Evolutionary conservation across 30 jellyfish, hydroid and myxozoan species (phyloP).

Genomic region (Chrysaora quinquecirrha): DNA sequence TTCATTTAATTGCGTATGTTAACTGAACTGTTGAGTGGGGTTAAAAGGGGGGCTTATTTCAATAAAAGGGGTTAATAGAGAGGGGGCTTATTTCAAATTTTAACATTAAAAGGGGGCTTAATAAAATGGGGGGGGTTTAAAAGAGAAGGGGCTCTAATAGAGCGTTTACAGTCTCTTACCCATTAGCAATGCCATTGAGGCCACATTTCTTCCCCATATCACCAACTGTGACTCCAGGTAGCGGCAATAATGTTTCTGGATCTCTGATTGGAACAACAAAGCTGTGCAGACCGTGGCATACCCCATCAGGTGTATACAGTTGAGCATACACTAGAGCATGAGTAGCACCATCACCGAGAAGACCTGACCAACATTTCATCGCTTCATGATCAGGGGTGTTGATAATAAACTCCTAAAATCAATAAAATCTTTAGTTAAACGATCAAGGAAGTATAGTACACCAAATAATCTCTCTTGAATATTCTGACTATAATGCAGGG

Average conservation of each 20-base stretch:
- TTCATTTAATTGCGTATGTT: too few species aligned
- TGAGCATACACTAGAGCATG: slow-evolving; percentile 94
- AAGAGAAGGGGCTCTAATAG: background rate
- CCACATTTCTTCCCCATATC: slow-evolving; percentile 96
- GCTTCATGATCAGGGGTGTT: slow-evolving; percentile 88
- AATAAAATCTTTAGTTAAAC: background rate
- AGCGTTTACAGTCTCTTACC: slow-evolving; percentile 34
- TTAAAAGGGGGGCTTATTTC: too few species aligned
- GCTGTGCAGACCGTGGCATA: slow-evolving; percentile 93
- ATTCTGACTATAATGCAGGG: too few species aligned
- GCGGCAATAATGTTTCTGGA: slow-evolving; percentile 55
- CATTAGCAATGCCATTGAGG: slow-evolving; percentile 82
- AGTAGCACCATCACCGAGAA: slow-evolving; percentile 92
- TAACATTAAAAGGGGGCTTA: too few species aligned
- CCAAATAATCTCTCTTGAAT: too few species aligned
- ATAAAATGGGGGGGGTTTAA: too few species aligned
- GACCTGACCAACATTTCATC: slow-evolving; percentile 97
- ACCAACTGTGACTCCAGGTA: slow-evolving; percentile 95
- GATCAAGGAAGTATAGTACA: too few species aligned
- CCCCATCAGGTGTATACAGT: slow-evolving; percentile 91
- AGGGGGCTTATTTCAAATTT: too few species aligned
- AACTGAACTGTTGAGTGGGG: too few species aligned
- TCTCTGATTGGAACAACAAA: slow-evolving; percentile 86
- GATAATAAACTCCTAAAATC: slow-evolving; percentile 80
- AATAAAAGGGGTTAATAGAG: too few species aligned